Evolutionary conservation across 2,113 vertebrate genomes (phyloP), one percentile per base, ranked within the genome.

Genomic region (Cephalopterus ornatus): DNA sequence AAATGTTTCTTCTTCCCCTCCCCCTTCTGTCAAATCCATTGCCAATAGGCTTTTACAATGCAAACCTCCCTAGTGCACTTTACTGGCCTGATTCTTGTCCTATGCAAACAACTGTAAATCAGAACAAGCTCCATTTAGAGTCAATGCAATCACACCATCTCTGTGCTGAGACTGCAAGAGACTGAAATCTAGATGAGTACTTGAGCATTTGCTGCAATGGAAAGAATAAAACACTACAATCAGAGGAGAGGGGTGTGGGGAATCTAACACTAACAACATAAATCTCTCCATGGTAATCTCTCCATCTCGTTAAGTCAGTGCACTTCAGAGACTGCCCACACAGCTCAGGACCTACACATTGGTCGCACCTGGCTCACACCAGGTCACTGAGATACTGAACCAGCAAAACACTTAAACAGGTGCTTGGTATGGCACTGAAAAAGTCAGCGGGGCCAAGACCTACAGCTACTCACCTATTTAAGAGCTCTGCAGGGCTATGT

Each of bases 1-100:
- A 88, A 91, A 83, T 55, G 39, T 88, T 96, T 81, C 79, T 96
- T 77, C 87, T 91, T 92, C 74, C 63, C 92, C 59, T 53, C 67
- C 67, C 67, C 33, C 62, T 62, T 78, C 75, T 50, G 72, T 72
- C 50, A 96, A 93, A 94, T 59, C 37, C 52, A 72, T 4, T 87
- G 63, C 86, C 28, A 32, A 82, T 70, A 93, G 35, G 41, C 53
- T 96, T 97, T 96, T 87, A 88, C 37, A 72, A 83, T 47, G 39
- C 44, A 80, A 85, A 65, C 10, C 53, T 70, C 44, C 28, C 66
- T 83, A 52, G 12, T 26, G 68, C 44, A 78, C 41, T 96, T 84
- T 71, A 84, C 15, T 85, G 80, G 30, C 72, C 78, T 79, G 41
- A 91, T 46, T 92, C 76, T 89, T 33, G 73, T 87, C 62, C 87